These are phyloP conservation scores for Ginglymostoma cirratum DNA, from an alignment of 2,113 vertebrate genomes.

Conservation along the genomic window DNA sequence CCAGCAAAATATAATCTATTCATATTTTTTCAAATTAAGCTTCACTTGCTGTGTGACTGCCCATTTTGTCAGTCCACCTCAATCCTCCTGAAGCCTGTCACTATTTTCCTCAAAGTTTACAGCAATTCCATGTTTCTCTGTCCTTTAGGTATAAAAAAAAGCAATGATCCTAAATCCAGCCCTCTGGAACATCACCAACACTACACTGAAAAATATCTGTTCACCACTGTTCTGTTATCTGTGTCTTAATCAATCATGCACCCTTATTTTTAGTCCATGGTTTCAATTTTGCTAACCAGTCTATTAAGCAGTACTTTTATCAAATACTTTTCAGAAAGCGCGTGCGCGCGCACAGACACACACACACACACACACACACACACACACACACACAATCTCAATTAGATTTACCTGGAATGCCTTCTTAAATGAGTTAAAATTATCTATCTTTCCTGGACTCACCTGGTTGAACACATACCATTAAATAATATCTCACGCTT, in stretches of 20 bases:
- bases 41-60: neutral
- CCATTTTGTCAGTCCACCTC: neutral
- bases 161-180: neutral
- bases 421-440: neutral
- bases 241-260: neutral
- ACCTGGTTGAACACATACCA: neutral
- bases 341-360: too few relatives aligned
- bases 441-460: neutral
- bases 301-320: neutral
- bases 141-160: neutral
- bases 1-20: neutral
- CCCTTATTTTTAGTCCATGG: neutral
- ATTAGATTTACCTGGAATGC: neutral
- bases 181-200: neutral
- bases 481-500: neutral
- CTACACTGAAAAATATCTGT: neutral
- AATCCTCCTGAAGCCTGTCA: neutral
- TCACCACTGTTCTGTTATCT: neutral
- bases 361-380: too few relatives aligned
- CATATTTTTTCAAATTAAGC: neutral
- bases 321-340: neutral
- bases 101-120: neutral
- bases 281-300: neutral
- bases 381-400: neutral
- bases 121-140: neutral